Conservation (phyloP, 2,888 invertebrate genomes). For the Danaus chrysippus region DNA sequence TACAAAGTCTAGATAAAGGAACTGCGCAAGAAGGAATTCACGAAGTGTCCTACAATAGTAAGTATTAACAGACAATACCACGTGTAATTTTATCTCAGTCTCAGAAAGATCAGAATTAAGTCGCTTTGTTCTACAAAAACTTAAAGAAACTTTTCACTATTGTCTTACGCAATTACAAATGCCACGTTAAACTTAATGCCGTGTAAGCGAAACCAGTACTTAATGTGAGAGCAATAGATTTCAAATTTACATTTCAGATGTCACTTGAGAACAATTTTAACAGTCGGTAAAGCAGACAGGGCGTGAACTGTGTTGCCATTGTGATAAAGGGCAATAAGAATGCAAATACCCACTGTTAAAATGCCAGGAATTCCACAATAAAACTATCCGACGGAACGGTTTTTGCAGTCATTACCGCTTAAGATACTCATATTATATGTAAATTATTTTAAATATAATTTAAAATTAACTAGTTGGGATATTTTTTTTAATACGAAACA, state of each 20-base stretch:
- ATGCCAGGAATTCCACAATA: constrained; percentile 1
- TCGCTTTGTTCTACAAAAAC: constrained; percentile 25
- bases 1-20: constrained; percentile 6
- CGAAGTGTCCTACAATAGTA: constrained; percentile 7
- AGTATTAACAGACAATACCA: constrained; percentile 15
- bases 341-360: constrained; percentile 1
- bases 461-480: too few relatives aligned
- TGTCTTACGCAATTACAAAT: constrained; percentile 16
- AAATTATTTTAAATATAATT: not conserved
- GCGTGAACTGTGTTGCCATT: constrained; percentile 13
- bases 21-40: constrained; percentile 1
- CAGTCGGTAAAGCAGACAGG: constrained; percentile 10
- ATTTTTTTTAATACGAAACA: too few relatives aligned
- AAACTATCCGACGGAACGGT: not conserved
- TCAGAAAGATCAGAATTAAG: constrained; percentile 25
- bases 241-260: not conserved
- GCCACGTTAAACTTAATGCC: constrained; percentile 5
- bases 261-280: constrained; percentile 11
- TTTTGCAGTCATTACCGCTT: not conserved
- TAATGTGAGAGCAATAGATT: not conserved
- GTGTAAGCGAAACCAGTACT: not conserved
- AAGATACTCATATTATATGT: not conserved
- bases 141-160: constrained; percentile 22
- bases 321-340: constrained; percentile 9
- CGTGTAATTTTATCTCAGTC: constrained; percentile 22